Conservation (phyloP, 2,797 vertebrate genomes). For the Hydrolagus colliei region DNA sequence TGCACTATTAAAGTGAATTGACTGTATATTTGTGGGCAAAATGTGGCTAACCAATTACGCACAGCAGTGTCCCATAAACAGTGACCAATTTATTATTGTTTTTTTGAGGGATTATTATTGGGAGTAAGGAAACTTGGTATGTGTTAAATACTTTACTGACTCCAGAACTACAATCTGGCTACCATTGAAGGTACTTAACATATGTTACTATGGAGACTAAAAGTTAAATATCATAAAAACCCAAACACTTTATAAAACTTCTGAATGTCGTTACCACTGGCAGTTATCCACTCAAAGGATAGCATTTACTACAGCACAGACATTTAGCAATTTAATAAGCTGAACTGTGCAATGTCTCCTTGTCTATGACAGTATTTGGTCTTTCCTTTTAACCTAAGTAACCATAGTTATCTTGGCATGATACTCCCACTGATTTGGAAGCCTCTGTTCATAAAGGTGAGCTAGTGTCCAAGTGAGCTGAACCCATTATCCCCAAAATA, state of each 20-base stretch:
- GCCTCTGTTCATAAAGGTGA: not conserved
- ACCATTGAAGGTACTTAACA: conserved; percentile 3
- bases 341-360: not conserved
- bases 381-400: conserved; percentile 1
- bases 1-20: too few species aligned
- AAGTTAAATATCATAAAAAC: not conserved
- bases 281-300: not conserved
- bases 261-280: conserved; percentile 16
- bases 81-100: too few species aligned
- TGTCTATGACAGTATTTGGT: not conserved
- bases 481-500: too few species aligned
- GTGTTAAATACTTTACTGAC: conserved; percentile 2
- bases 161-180: conserved; percentile 15
- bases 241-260: conserved; percentile 11
- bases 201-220: conserved; percentile 20
- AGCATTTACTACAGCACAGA: not conserved
- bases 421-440: not conserved
- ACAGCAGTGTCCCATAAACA: too few species aligned
- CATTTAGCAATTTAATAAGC: conserved; percentile 1
- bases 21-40: too few species aligned
- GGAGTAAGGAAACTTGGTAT: too few species aligned
- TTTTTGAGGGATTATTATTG: too few species aligned
- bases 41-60: too few species aligned
- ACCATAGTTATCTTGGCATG: not conserved
- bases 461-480: not conserved